Evolutionary conservation across 2,797 vertebrate genomes (phyloP), one percentile per base, ranked within the genome.

Genomic region (Myripristis murdjan): DNA sequence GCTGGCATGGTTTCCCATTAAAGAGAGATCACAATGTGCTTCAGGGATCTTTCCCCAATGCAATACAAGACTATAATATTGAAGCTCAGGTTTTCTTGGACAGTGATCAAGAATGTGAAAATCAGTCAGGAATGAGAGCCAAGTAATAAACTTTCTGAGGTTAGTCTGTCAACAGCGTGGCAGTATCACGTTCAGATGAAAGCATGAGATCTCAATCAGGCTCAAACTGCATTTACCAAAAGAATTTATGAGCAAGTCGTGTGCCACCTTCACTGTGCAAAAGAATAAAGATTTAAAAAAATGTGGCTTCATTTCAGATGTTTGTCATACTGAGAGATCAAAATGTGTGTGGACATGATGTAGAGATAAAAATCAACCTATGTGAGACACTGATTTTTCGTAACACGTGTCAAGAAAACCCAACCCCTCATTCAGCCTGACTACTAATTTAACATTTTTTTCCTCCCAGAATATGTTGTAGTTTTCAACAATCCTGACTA

Each of bases 81-180:
- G 70, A 57, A 64, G 28, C 55, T 44, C 55, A 53, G 39, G 23
- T 71, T 77, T 48, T 20, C 56, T 71, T 56, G 56, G 49, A 71
- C 24, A 31, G 39, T 11, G 35, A 44, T 52, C 58, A 58, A 49
- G 31, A 76, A 59, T 60, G 47, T 59, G 48, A 43, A 47, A 61
- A 47, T 49, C 48, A 53, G 18, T 70, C 35, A 43, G 54, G 56
- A 24, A 33, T 28, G 64, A 55, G 16, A 56, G 64, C 51, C 54
- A 35, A 26, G 8, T 52, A 51, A 63, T 68, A 51, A 48, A 56
- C 31, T 43, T 67, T 31, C 26, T 57, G 28, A 31, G 51, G 18
- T 48, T 52, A 33, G 51, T n/a, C 65, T 58, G 56, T 8, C 43
- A 55, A 20, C 47, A 43, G 16, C 44, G 55, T 49, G 26, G 52